Evolutionary conservation across 2,113 vertebrate species (phyloP).

Genomic region (Theropithecus gelada): DNA sequence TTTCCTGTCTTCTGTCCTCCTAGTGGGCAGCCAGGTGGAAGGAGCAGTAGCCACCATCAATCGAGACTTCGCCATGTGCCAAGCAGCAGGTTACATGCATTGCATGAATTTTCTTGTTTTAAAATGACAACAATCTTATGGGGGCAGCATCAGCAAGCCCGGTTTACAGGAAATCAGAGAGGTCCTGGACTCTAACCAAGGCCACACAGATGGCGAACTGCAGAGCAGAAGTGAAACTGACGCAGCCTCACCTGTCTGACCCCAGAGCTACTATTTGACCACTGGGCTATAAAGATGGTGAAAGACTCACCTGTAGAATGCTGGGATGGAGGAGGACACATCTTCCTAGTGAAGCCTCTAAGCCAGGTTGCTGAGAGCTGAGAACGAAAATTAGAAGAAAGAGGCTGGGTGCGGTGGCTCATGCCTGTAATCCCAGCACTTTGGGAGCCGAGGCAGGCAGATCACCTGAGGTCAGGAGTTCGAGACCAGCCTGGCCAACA

Average conservation of each 20-base stretch:
- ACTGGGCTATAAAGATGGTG: neutral
- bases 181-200: neutral
- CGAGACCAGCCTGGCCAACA: too few relatives aligned
- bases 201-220: too few relatives aligned
- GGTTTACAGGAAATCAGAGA: neutral
- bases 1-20: neutral
- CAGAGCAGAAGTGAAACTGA: too few relatives aligned
- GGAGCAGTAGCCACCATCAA: too few relatives aligned
- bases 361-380: neutral
- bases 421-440: too few relatives aligned
- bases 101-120: neutral
- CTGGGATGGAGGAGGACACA: too few relatives aligned
- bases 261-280: neutral
- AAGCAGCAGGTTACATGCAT: neutral
- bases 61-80: neutral
- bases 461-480: too few relatives aligned
- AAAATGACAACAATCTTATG: accelerated
- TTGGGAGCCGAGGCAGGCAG: too few relatives aligned
- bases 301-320: accelerated
- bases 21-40: neutral
- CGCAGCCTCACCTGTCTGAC: neutral
- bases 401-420: too few relatives aligned
- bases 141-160: neutral
- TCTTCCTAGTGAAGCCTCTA: neutral
- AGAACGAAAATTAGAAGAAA: neutral